Base-by-base conservation (phyloP, 2,797 vertebrate species). In the Prionace glauca region DNA sequence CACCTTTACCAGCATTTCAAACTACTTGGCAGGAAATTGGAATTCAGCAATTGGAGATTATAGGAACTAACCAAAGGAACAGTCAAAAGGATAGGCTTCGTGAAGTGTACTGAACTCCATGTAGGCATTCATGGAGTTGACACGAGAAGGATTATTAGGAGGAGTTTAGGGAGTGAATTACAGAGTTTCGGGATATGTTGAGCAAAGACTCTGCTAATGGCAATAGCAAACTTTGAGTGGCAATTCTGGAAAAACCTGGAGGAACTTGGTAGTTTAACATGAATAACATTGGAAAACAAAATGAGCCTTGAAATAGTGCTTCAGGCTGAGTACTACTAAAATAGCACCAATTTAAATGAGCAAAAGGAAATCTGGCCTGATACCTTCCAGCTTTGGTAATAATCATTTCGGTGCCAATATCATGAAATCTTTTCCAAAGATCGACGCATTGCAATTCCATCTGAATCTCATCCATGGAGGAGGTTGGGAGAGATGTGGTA, bases 351-450 rank as follows among this genome's bases (percentile, higher is more conserved):
- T 92, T 92, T 41, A 92, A 92, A 67, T 24, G 62, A 41, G 36
- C 50, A 74, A 74, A 74, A 56, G n/a, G 7, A 74, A 50, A 56
- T 95, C 41, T n/a, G 56, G 5, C 18, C 45, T 16, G 29, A 98
- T 97, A 99, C 99, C 99, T 99, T 97, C 99, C 99, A 96, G 99
- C 99, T 97, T 99, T 99, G 0, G 99, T 99, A 97, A 99, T 99
- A 96, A 99, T 99, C 99, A 99, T 99, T 97, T 99, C 99, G 0
- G 99, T 99, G 96, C 99, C 99, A 96, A 99, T 99, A 96, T 99
- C 99, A 96, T 99, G 99, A 97, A 99, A 99, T 96, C 99, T 98
- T 97, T 99, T 99, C 99, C 99, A 99, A 96, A 99, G 98, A 96
- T 99, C 99, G 0, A 99, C 98, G 96, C 99, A 99, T 96, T 99